Evolutionary conservation across 1,140 invertebrate genomes (phyloP).

Genomic region (Lethrus apterus): DNA sequence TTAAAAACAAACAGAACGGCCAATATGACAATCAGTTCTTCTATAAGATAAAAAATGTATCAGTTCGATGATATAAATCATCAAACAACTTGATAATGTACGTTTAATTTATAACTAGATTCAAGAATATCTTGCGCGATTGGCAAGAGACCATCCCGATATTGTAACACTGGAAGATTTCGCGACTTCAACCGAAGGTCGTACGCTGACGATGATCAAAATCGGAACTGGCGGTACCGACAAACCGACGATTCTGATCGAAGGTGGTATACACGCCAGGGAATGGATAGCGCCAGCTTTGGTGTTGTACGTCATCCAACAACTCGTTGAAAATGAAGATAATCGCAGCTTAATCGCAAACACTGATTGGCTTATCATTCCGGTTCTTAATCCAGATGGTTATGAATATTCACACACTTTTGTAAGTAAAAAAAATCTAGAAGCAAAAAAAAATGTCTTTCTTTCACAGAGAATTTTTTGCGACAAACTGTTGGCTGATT

Average conservation of each 20-base stretch:
- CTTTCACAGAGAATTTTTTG: too few relatives aligned
- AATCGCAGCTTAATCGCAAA: slow-evolving; percentile 46
- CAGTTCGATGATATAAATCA: too few relatives aligned
- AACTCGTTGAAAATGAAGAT: slow-evolving; percentile 46
- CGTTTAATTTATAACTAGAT: slow-evolving; percentile 43
- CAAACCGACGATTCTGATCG: slow-evolving; percentile 53
- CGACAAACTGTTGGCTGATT: too few relatives aligned
- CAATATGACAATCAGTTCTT: too few relatives aligned
- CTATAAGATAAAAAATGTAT: too few relatives aligned
- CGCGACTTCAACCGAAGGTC: slow-evolving; percentile 54
- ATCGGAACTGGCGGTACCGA: slow-evolving; percentile 28
- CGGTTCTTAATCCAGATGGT: slow-evolving; percentile 60
- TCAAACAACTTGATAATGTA: too few relatives aligned
- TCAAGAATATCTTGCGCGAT: slow-evolving; percentile 38
- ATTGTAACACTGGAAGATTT: slow-evolving; percentile 44
- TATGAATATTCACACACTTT: slow-evolving; percentile 52
- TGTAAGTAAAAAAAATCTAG: slow-evolving; percentile 11
- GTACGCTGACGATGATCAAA: slow-evolving; percentile 28
- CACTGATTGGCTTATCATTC: slow-evolving; percentile 55
- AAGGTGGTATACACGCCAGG: slow-evolving; percentile 55
- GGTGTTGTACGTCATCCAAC: slow-evolving; percentile 54
- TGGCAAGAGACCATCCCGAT: slow-evolving; percentile 42
- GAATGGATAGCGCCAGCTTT: slow-evolving; percentile 65
- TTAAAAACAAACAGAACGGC: too few relatives aligned
- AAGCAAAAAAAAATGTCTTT: too few relatives aligned